Conservation (phyloP, 1,140 invertebrate genomes). For the Diachasma alloeum region DNA sequence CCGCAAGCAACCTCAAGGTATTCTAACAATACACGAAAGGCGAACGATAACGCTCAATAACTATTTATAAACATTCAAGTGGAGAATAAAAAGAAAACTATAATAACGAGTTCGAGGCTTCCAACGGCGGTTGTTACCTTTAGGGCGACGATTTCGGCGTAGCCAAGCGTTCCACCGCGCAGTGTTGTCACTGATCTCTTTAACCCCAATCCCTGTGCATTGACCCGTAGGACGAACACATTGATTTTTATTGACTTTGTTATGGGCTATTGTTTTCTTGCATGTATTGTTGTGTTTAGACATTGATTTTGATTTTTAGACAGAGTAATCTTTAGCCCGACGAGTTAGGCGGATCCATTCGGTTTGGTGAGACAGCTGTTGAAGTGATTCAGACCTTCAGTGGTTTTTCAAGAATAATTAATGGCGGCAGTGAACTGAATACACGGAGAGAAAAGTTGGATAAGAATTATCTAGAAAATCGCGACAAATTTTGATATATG, state of each 20-base stretch:
- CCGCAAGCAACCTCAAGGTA: conserved; percentile 55
- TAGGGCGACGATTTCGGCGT: conserved; percentile 93
- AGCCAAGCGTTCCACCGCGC: conserved; percentile 84
- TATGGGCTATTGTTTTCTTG: background rate
- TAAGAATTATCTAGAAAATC: too few species aligned
- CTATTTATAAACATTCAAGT: background rate
- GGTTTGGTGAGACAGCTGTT: background rate
- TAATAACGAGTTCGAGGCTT: background rate
- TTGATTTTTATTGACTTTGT: conserved; percentile 25
- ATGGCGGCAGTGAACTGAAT: too few species aligned
- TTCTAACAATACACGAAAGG: conserved; percentile 18
- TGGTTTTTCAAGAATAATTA: too few species aligned
- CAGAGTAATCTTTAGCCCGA: conserved; percentile 7
- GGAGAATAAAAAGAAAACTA: conserved; percentile 22
- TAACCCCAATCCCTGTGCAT: conserved; percentile 77
- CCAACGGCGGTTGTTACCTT: conserved; percentile 73
- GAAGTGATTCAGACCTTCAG: too few species aligned
- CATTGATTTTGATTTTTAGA: background rate
- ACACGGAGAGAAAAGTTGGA: too few species aligned
- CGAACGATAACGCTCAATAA: conserved; percentile 21
- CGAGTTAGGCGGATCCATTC: background rate
- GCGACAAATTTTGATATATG: too few species aligned
- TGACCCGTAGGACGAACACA: conserved; percentile 62
- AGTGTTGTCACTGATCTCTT: conserved; percentile 92
- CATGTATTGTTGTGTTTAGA: conserved; percentile 6